Conservation (phyloP, 2,888 invertebrate species). For the Schizaphis graminum region DNA sequence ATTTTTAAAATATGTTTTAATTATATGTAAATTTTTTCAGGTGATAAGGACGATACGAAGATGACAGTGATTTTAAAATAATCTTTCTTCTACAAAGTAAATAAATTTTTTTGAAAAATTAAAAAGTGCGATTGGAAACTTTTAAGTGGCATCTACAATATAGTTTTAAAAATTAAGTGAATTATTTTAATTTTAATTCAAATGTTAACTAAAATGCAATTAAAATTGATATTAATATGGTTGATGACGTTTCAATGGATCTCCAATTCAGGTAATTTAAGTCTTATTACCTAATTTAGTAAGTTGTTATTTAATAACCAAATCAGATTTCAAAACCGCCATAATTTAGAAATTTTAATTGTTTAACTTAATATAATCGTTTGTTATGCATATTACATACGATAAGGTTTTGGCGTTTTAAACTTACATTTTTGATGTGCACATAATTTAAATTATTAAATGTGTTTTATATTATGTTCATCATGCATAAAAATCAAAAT, state of each 20-base stretch:
- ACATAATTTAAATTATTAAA: neutral
- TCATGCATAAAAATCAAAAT: neutral
- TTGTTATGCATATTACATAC: neutral
- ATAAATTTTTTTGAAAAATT: neutral
- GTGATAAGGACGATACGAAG: neutral
- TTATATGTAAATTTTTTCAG: conserved; percentile 29
- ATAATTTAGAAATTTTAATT: neutral
- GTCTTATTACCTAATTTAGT: neutral
- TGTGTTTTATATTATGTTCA: neutral
- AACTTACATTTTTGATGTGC: neutral
- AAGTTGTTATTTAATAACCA: neutral
- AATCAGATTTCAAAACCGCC: neutral
- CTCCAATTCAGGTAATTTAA: conserved; percentile 49
- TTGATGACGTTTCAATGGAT: conserved; percentile 53
- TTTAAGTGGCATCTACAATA: neutral
- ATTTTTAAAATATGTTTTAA: neutral
- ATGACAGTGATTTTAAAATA: conserved; percentile 24
- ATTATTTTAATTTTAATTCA: conserved; percentile 18
- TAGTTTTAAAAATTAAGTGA: neutral
- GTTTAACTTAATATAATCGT: neutral
- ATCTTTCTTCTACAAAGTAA: neutral
- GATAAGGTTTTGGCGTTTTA: neutral
- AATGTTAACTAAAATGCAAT: conserved; percentile 26
- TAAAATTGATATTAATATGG: conserved; percentile 17
- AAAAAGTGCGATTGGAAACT: neutral